Evolutionary conservation across 2,888 invertebrate species (phyloP).

Genomic region (Sarcophaga variegata): DNA sequence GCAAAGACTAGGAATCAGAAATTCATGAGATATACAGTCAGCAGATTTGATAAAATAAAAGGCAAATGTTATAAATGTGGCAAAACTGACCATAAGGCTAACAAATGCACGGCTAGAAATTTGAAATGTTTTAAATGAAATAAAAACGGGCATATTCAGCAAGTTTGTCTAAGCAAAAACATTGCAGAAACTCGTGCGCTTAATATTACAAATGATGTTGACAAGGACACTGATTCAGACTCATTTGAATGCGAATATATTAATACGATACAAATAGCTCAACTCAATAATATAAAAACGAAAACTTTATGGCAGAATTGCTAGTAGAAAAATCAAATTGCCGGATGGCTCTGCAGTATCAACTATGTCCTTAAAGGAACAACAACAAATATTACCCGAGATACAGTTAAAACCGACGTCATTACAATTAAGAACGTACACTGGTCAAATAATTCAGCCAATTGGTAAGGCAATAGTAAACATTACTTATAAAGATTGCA

Average conservation of each 20-base stretch:
- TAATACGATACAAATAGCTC: conserved; percentile 11
- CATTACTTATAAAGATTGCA: background rate
- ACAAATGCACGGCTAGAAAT: background rate
- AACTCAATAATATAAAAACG: background rate
- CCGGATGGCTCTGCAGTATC: background rate
- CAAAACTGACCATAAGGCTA: conserved; percentile 17
- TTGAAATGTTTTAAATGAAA: conserved; percentile 18
- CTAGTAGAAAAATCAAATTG: background rate
- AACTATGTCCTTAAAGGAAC: background rate
- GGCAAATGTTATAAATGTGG: conserved; percentile 7
- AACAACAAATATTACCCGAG: background rate
- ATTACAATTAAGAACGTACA: conserved; percentile 45
- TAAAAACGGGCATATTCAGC: background rate
- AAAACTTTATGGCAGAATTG: conserved; percentile 3
- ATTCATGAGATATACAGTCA: background rate
- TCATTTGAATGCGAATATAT: background rate
- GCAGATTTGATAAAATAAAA: background rate
- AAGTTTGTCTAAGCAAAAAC: conserved; percentile 17
- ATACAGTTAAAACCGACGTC: conserved; percentile 27
- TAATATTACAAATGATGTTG: background rate
- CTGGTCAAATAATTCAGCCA: conserved; percentile 44
- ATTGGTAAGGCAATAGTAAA: conserved; percentile 5
- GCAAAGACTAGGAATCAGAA: background rate
- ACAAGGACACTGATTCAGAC: background rate
- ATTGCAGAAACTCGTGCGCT: conserved; percentile 10